Percentiles rank a stretch among this genome's conserved stretches.
phyloP scores from a whole-genome alignment of 2,113 vertebrate genomes.

The Plestiodon gilberti region DNA sequence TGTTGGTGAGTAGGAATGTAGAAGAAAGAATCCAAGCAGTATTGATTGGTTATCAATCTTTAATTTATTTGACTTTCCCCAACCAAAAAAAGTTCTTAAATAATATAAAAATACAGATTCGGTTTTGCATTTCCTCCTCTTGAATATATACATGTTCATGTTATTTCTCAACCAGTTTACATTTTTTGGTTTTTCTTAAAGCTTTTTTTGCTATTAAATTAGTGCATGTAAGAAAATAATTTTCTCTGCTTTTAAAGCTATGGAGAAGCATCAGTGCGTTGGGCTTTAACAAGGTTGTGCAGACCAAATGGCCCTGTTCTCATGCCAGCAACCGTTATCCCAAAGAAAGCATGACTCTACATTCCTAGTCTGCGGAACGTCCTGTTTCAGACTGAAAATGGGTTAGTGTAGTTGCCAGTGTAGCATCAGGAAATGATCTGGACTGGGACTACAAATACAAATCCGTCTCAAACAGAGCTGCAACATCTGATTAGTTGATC shows the following conservation, averaged over 20 bases:
- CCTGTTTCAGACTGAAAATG: constrained; percentile 4
- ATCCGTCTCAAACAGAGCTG: neutral
- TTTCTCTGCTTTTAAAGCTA: neutral
- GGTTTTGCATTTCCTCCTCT: constrained; percentile 30
- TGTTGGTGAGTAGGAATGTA: constrained; percentile 39
- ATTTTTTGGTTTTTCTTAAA: neutral
- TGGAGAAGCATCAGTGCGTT: neutral
- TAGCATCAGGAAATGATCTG: neutral
- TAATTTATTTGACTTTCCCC: constrained; percentile 27
- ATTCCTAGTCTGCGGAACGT: neutral
- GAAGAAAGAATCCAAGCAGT: neutral
- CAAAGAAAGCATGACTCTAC: neutral
- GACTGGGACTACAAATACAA: neutral
- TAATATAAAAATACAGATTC: constrained; percentile 53
- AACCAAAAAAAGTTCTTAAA: constrained; percentile 19
- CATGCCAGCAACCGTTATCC: neutral
- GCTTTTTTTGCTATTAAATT: constrained; percentile 24
- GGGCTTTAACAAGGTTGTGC: neutral
- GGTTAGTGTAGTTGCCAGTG: neutral
- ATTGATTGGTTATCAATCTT: constrained; percentile 45
- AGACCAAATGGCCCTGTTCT: neutral
- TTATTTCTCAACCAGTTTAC: neutral
- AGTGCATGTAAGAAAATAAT: constrained; percentile 27
- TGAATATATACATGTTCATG: constrained; percentile 31
- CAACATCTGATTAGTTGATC: neutral